Evolutionary conservation across 2,888 invertebrate species (phyloP).

Genomic region (Invenusta paracnida): DNA sequence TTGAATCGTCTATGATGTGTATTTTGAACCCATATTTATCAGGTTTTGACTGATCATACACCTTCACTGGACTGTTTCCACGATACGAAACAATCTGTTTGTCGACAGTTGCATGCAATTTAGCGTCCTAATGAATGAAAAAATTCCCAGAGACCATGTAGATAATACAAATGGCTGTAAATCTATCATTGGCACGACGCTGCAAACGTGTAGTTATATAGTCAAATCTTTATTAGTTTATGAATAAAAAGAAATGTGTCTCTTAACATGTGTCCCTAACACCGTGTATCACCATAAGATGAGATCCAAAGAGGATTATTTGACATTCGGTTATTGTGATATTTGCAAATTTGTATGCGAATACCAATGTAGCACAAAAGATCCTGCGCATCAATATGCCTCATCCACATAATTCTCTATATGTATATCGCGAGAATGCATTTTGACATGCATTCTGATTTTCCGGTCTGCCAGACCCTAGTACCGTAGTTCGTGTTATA

Average conservation of each 20-base stretch:
- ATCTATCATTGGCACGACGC: neutral
- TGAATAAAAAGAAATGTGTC: neutral
- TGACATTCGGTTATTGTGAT: neutral
- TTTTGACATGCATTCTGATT: no score
- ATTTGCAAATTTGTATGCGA: neutral
- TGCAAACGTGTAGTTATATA: slow-evolving; percentile 5
- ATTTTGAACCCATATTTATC: slow-evolving; percentile 1
- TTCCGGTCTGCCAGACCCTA: no score
- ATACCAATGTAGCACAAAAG: no score
- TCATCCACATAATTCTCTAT: no score
- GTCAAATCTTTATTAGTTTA: neutral
- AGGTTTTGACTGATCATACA: neutral
- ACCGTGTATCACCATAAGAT: neutral
- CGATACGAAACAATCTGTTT: no score
- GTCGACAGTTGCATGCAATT: no score
- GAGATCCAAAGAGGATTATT: neutral
- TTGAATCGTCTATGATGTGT: neutral
- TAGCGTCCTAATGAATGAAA: no score
- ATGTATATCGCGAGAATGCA: no score
- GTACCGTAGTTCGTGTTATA: no score
- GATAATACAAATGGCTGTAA: neutral
- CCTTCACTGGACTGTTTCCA: no score
- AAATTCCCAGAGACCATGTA: no score
- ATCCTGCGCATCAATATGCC: no score
- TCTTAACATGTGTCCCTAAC: neutral